Percentiles rank a stretch among this genome's conserved stretches.
Evolutionary conservation across 2,888 invertebrate genomes (phyloP).

Genomic region (Subacronicta megacephala): DNA sequence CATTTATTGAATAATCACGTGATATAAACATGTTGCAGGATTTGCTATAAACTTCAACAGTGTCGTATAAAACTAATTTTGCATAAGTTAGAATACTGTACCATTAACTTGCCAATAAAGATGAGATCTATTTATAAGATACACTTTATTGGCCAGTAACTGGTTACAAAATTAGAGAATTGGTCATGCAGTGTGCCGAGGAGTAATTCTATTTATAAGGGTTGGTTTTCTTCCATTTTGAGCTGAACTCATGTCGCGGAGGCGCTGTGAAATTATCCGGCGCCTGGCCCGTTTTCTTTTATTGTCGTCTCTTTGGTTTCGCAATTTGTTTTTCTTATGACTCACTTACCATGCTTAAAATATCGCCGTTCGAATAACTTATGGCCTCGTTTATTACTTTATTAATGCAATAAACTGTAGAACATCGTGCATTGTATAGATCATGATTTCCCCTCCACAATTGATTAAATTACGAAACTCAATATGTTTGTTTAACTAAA

Average conservation of each 20-base stretch:
- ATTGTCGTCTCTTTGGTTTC: slow-evolving; percentile 74
- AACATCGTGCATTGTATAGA: slow-evolving; percentile 15
- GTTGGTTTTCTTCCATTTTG: slow-evolving; percentile 82
- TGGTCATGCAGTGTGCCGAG: slow-evolving; percentile 78
- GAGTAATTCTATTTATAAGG: slow-evolving; percentile 79
- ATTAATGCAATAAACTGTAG: slow-evolving; percentile 43
- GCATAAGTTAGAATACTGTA: slow-evolving; percentile 36
- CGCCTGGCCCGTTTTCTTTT: slow-evolving; percentile 80
- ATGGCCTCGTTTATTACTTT: slow-evolving; percentile 56
- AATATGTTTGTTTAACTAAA: slow-evolving; percentile 39
- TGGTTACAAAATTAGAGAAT: slow-evolving; percentile 82
- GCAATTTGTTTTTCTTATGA: slow-evolving; percentile 79
- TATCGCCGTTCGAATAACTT: slow-evolving; percentile 58
- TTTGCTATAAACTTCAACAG: slow-evolving; percentile 34
- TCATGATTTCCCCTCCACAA: slow-evolving; percentile 13
- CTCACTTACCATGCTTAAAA: slow-evolving; percentile 80
- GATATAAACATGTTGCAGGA: slow-evolving; percentile 33
- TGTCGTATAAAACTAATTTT: slow-evolving; percentile 35
- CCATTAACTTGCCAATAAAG: slow-evolving; percentile 50
- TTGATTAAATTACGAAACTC: slow-evolving; percentile 36
- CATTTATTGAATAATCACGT: slow-evolving; percentile 44
- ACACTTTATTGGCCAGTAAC: slow-evolving; percentile 56
- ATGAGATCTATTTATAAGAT: slow-evolving; percentile 58
- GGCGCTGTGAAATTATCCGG: slow-evolving; percentile 83
- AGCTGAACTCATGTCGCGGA: slow-evolving; percentile 67